Conservation (phyloP, 2,888 invertebrate genomes). For the Limnephilus rhombicus region DNA sequence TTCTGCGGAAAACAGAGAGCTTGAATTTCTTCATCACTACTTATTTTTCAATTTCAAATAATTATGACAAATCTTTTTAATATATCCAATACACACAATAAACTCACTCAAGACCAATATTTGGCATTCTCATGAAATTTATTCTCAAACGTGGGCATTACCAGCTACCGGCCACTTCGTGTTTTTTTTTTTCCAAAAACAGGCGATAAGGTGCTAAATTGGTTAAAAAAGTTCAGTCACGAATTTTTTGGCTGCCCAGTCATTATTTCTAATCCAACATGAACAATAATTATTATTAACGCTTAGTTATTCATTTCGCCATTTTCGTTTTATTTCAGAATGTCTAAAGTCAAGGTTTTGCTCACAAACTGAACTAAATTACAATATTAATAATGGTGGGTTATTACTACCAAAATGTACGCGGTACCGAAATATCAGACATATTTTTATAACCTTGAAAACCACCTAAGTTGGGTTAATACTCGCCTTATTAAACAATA, state of each 20-base stretch:
- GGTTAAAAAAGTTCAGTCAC: neutral
- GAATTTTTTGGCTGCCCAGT: neutral
- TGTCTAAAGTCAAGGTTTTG: neutral
- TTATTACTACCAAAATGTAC: neutral
- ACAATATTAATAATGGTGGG: neutral
- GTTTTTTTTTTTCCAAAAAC: neutral
- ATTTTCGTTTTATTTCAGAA: neutral
- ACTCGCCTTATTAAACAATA: no score
- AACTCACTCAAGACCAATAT: no score
- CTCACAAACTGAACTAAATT: neutral
- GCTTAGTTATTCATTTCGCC: neutral
- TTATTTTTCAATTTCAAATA: no score
- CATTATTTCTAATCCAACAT: neutral
- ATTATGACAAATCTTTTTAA: no score
- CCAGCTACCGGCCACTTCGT: neutral
- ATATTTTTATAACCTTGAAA: no score
- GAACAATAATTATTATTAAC: neutral
- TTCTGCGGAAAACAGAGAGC: no score
- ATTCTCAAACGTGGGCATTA: neutral
- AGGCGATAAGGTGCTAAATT: neutral
- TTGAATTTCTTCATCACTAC: no score
- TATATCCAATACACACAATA: no score
- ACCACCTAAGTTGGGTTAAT: no score
- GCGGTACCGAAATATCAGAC: no score
- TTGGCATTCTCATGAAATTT: no score